Evolutionary conservation across 53 echinoderm and acorn worm genomes (phyloP), one percentile per base, ranked within the genome.

Genomic region (Zoroaster sp.): DNA sequence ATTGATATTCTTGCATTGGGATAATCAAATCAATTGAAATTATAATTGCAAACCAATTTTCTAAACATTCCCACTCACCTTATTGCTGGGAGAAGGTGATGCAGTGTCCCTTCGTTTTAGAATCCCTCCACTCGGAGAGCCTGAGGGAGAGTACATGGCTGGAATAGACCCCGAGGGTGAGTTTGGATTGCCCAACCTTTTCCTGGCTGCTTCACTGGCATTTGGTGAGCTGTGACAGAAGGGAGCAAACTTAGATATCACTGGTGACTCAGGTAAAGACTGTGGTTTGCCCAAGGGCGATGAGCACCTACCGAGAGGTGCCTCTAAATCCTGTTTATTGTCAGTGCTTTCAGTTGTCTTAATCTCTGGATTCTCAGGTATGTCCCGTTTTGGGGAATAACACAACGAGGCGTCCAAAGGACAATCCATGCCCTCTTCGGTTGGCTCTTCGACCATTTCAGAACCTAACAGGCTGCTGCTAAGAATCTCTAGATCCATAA

Each of bases 101-200:
- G 86, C 86, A 38, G 87, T 67, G 15, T 77, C 69, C 28, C 86
- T 81, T 39, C 90, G 80, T 90, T 98, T 98, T 40, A 98, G 80
- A 46, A 98, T 98, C 10, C 99, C 99, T 14, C 73, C 77, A 59
- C 94, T 96, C 2, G 99, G 99, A n/a, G 99, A 98, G 0, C 87
- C 95, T 35, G 82, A 82, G 3, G 99, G 99, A 18, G 99, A 98
- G 77, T 93, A 96, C 53, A 96, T 87, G 42, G 72, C 42, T 1
- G 91, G 93, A 44, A 95, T 94, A 51, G 71, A 85, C 11, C 85
- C 71, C 3, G 85, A 49, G 13, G 88, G 88, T 18, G 88, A 88
- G 7, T 11, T 18, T 35, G 43, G 85, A n/a, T 69, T 42, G 70
- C 20, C 30, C 15, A 44, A 34, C 17, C n/a, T 14, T 4, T 1